Evolutionary conservation across 2,113 vertebrate genomes (phyloP).

Genomic region (Tricholaema leucomelas): DNA sequence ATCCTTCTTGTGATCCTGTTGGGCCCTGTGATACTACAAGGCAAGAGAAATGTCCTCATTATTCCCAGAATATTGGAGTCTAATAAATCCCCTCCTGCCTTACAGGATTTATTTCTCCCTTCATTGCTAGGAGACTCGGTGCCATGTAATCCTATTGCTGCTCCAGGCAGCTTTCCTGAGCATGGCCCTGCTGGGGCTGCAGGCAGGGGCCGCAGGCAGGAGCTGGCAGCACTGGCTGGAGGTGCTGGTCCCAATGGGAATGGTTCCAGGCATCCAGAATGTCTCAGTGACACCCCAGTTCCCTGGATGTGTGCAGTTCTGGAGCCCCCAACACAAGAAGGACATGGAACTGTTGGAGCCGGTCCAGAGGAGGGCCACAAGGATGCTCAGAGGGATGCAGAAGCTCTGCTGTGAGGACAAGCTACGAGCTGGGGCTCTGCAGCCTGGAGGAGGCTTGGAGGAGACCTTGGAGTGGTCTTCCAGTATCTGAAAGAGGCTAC

Average conservation of each 20-base stretch:
- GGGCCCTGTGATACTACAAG: slow-evolving; percentile 49
- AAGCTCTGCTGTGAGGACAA: too few relatives aligned
- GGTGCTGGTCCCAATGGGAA: not conserved
- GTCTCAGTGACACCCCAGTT: not conserved
- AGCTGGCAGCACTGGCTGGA: not conserved
- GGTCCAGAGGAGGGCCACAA: too few relatives aligned
- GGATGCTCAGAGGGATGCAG: too few relatives aligned
- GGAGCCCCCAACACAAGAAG: too few relatives aligned
- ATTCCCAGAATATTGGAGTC: slow-evolving; percentile 65
- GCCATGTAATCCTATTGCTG: slow-evolving; percentile 63
- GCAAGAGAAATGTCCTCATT: slow-evolving; percentile 60
- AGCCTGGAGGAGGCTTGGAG: too few relatives aligned
- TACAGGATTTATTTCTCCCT: slow-evolving; percentile 60
- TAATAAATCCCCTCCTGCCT: slow-evolving; percentile 64
- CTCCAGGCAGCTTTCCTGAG: not conserved
- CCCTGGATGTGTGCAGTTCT: fast-evolving
- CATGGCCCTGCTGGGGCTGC: not conserved
- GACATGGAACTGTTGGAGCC: too few relatives aligned
- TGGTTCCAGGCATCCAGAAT: not conserved
- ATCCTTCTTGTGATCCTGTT: slow-evolving; percentile 49
- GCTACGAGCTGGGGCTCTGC: too few relatives aligned
- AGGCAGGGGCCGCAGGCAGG: not conserved
- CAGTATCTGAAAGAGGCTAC: too few relatives aligned
- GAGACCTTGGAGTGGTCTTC: too few relatives aligned
- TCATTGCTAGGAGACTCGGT: slow-evolving; percentile 55